Percentiles rank a stretch among this genome's conserved stretches.
Evolutionary conservation across 2,113 vertebrate species (phyloP).

Genomic region (Pavo muticus): DNA sequence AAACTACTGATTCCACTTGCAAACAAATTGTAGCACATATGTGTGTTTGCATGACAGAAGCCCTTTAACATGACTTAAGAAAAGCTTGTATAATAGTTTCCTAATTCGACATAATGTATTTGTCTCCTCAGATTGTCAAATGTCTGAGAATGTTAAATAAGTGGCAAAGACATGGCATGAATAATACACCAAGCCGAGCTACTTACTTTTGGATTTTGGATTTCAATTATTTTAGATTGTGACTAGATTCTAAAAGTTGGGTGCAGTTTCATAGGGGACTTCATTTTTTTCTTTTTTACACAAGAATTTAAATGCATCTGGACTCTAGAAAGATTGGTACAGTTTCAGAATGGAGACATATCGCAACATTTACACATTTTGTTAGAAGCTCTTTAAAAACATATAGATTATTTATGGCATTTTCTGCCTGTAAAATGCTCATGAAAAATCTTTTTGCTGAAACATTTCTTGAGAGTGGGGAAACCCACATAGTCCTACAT

Average conservation of each 20-base stretch:
- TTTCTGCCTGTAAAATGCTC: background rate
- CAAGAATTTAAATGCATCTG: background rate
- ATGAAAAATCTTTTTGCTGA: background rate
- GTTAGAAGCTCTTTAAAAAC: background rate
- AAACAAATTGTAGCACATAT: background rate
- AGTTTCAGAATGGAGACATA: background rate
- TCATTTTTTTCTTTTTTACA: background rate
- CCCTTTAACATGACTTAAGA: background rate
- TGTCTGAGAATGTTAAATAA: background rate
- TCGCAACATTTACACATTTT: background rate
- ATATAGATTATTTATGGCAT: background rate
- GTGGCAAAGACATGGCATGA: background rate
- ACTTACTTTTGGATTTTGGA: background rate
- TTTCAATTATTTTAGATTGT: background rate
- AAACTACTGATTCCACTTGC: background rate
- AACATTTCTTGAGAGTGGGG: background rate
- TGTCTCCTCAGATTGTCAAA: background rate
- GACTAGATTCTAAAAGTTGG: background rate
- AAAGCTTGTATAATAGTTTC: background rate
- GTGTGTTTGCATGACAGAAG: background rate
- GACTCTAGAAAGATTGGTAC: background rate
- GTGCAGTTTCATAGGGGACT: background rate
- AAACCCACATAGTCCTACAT: background rate
- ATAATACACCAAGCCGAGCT: background rate
- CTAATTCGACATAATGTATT: background rate